These are phyloP conservation scores for Drosophila pseudoobscura DNA, from an alignment of 1,140 invertebrate genomes.

Conservation along the genomic window DNA sequence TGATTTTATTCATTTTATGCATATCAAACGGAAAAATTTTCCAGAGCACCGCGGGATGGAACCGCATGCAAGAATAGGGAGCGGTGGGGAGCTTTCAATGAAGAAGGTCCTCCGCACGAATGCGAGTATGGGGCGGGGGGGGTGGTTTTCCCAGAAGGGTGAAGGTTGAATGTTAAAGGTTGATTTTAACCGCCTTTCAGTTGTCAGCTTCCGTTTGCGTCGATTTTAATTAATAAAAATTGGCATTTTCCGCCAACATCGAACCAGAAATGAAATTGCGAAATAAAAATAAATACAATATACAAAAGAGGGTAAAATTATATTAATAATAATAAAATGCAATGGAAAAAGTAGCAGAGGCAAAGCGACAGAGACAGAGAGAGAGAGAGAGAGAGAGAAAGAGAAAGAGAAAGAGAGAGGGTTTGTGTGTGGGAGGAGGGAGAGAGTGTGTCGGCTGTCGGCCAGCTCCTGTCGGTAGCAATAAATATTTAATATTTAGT, in stretches of 20 bases:
- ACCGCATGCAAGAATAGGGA: not conserved
- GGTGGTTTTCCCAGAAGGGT: not conserved
- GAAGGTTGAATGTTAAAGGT: slow-evolving; percentile 4
- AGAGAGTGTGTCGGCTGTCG: too few species aligned
- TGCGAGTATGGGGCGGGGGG: not conserved
- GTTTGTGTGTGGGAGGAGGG: too few species aligned
- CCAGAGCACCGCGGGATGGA: not conserved
- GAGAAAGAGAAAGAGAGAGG: too few species aligned
- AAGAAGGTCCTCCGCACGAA: too few species aligned
- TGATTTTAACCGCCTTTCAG: slow-evolving; percentile 37
- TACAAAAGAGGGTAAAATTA: not conserved
- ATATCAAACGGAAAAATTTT: slow-evolving; percentile 36
- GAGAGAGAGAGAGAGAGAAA: too few species aligned
- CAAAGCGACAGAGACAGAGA: not conserved
- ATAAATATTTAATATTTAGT: slow-evolving; percentile 65
- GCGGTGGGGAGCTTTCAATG: not conserved
- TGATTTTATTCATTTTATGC: slow-evolving; percentile 57
- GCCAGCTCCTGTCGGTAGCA: not conserved
- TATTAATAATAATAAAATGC: slow-evolving; percentile 18
- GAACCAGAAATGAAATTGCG: slow-evolving; percentile 32
- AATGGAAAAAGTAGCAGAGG: slow-evolving; percentile 13
- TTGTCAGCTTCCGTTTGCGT: slow-evolving; percentile 51
- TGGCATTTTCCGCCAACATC: slow-evolving; percentile 23
- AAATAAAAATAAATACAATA: slow-evolving; percentile 11
- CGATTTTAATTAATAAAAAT: slow-evolving; percentile 59